A percentile compares a stretch with the other conserved stretches of the same genome.
phyloP scores from a whole-genome alignment of 2,888 invertebrate genomes.

The Microplitis deprimator region DNA sequence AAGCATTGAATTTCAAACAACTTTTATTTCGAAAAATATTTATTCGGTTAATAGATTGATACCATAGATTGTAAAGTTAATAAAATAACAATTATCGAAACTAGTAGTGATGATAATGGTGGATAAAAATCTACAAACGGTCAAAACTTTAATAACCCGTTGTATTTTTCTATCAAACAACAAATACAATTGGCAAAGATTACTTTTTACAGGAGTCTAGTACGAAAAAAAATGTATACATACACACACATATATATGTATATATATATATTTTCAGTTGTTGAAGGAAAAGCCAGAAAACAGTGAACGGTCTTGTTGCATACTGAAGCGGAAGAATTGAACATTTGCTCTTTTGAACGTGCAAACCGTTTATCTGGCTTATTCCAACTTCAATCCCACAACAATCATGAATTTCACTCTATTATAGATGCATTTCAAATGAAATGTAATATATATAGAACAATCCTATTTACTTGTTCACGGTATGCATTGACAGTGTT shows the following conservation, averaged over 20 bases:
- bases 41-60: too few relatives aligned
- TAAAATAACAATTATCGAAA: neutral
- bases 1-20: neutral
- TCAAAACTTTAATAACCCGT: neutral
- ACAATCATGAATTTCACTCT: constrained; percentile 10
- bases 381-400: neutral
- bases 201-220: neutral
- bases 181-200: neutral
- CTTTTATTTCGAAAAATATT: neutral
- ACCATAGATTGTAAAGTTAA: too few relatives aligned
- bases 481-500: neutral
- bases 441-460: constrained; percentile 10
- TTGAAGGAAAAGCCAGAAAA: neutral
- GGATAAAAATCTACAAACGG: neutral
- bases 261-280: neutral
- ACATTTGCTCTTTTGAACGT: neutral
- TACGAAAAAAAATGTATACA: neutral
- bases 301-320: neutral
- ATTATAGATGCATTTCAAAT: neutral
- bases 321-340: neutral
- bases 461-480: neutral
- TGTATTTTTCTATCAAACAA: neutral
- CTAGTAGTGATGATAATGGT: neutral
- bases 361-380: constrained; percentile 6
- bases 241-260: neutral